Base-by-base conservation (phyloP, 2,888 invertebrate genomes). In the Melinaea marsaeus region DNA sequence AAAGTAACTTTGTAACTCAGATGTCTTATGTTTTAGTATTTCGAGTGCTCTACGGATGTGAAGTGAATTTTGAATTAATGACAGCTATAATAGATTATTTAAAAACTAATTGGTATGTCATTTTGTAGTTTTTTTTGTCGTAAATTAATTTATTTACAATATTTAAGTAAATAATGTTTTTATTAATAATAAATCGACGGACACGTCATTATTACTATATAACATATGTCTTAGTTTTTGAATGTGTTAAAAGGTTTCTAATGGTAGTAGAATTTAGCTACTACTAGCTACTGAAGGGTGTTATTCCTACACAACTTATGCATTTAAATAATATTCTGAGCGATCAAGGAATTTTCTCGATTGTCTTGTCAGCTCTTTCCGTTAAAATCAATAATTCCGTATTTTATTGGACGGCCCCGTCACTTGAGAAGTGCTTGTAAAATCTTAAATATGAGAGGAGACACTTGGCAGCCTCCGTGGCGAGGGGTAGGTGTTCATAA, bases 1-100 rank as follows among this genome's bases (percentile, higher is more conserved):
- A 70, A 68, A 70, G 61, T 69, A 73, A 70, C 74, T 73, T 68
- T 75, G 74, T 64, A 74, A 78, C 78, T 79, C 77, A 69, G 71
- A 75, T 62, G 77, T 9, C 22, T 22, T 22, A 1, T 22, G 1
- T 22, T 22, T 22, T 22, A 22, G 22, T 22, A 22, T 22, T 22
- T 22, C 22, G 1, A 22, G 22, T 1, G 22, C 22, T 22, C 22
- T 22, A 22, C 22, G 72, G 72, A 74, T 66, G 67, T 67, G 64
- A 63, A 67, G 70, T 69, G 58, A 70, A 70, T 70, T 45, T 61
- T 45, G 54, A 42, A 67, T 65, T 67, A 35, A 63, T 67, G 69
- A 65, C 54, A 58, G 58, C 57, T 46, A 61, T 69, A 63, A 32
- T 69, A 54, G 64, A 67, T 32, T 67, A 67, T 65, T 66, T 69